These are phyloP conservation scores for Xerus inauris DNA, from an alignment of 2,113 vertebrate species.

Conservation along the genomic window DNA sequence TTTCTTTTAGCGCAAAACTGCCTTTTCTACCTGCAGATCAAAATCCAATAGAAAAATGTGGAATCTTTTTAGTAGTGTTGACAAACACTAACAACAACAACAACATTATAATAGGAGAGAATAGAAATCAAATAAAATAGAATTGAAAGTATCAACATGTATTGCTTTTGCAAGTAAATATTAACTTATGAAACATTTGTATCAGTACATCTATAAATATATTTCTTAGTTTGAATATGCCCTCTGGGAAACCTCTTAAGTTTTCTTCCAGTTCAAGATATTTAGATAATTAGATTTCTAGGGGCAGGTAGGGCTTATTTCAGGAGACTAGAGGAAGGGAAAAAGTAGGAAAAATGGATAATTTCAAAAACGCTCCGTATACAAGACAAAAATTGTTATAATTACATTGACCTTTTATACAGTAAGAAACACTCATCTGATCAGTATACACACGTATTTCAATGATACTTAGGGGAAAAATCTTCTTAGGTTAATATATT, in stretches of 20 bases:
- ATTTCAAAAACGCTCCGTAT: not conserved
- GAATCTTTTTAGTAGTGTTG: not conserved
- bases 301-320: not conserved
- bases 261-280: not conserved
- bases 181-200: not conserved
- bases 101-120: not conserved
- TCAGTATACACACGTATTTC: not conserved
- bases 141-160: not conserved
- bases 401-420: not conserved
- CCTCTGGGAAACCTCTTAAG: not conserved
- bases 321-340: not conserved
- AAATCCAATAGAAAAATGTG: not conserved
- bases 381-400: not conserved
- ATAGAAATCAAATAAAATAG: not conserved
- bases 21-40: not conserved
- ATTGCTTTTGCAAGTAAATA: not conserved
- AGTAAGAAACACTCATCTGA: not conserved
- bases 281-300: not conserved
- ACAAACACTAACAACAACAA: not conserved
- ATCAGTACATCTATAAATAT: not conserved
- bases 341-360: not conserved
- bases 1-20: not conserved
- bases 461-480: not conserved
- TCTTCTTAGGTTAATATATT: not conserved
- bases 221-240: not conserved